Base-by-base conservation (phyloP, 1,140 invertebrate species). In the Stratiolaelaps scimitus region DNA sequence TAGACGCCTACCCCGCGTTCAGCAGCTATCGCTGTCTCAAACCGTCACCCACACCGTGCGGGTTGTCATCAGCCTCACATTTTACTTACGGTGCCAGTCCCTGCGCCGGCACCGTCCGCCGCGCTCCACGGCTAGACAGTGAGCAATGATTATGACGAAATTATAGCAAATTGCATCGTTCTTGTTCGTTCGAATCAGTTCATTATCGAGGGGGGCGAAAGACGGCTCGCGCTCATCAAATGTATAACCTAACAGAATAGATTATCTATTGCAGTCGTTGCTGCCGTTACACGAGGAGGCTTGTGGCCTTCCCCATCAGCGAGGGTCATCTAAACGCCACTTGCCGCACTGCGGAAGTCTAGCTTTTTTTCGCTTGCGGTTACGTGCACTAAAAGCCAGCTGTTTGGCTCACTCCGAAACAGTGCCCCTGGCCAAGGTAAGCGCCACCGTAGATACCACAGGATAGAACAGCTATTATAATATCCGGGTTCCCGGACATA, bases 321-420 rank as follows among this genome's bases (percentile, higher is more conserved):
- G 53, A 2, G 34, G 10, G 15, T 20, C 53, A 60, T 60, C 53
- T 15, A 60, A 60, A 26, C 23, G 53, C 4, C 53, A 34, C 10
- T 10, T 40, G 4, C 34, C 34, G 34, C 34, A 40, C 10, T 40
- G 34, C 10, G 34, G 34, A 10, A 40, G 34, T 60, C 53, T 60
- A 4, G 26, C 53, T 34, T 29, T 60, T 2, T 60, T 60, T 2
- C 53, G 53, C 26, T 17, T 60, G 13, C 26, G 34, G 34, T 23
- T 60, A 34, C 53, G 53, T 20, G 53, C 53, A 26, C 53, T 60
- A 26, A 60, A 60, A 60, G 53, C 53, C 17, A 60, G 53, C 53
- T 60, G 53, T 26, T 2, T 60, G 15, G 53, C 53, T 17, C 53
- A 60, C 34, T 60, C 53, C 23, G 53, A 60, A 26, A 60, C 53